phyloP scores from a whole-genome alignment of 2,797 vertebrate genomes.

The Chloroceryle inda region DNA sequence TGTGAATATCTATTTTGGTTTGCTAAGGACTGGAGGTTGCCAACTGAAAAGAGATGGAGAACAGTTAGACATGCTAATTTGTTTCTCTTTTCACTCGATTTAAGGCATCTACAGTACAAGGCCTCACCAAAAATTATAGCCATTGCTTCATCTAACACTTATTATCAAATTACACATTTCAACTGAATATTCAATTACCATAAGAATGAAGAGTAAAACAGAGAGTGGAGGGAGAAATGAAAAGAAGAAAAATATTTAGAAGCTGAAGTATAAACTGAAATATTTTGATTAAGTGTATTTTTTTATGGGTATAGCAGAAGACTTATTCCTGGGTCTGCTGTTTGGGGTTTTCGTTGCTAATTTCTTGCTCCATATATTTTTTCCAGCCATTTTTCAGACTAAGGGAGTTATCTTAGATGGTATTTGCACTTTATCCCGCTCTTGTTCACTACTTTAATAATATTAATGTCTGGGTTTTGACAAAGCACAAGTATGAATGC shows the following conservation, averaged over 20 bases:
- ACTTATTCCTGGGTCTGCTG: not conserved
- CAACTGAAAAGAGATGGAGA: conserved; percentile 24
- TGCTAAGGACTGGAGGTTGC: conserved; percentile 13
- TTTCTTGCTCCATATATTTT: not conserved
- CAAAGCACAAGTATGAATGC: not conserved
- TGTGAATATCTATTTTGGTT: conserved; percentile 38
- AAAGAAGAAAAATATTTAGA: not conserved
- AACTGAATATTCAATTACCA: conserved; percentile 46
- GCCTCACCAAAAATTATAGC: conserved; percentile 49
- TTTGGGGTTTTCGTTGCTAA: not conserved
- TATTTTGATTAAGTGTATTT: not conserved
- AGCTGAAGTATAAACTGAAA: not conserved
- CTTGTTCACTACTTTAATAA: not conserved
- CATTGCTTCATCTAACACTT: conserved; percentile 31
- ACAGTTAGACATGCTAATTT: conserved; percentile 61
- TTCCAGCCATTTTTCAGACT: not conserved
- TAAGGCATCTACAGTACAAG: conserved; percentile 39
- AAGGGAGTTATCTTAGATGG: not conserved
- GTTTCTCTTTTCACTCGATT: conserved; percentile 59
- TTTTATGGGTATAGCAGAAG: not conserved
- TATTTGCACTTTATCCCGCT: not conserved
- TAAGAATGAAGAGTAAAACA: not conserved
- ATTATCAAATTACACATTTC: conserved; percentile 55
- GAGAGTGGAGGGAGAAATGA: too few species aligned
- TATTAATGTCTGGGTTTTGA: not conserved